A percentile compares a stretch with the other conserved stretches of the same genome.
These are phyloP conservation scores for Drosophila watanabei DNA, from an alignment of 1,140 invertebrate genomes.

Conservation along the genomic window DNA sequence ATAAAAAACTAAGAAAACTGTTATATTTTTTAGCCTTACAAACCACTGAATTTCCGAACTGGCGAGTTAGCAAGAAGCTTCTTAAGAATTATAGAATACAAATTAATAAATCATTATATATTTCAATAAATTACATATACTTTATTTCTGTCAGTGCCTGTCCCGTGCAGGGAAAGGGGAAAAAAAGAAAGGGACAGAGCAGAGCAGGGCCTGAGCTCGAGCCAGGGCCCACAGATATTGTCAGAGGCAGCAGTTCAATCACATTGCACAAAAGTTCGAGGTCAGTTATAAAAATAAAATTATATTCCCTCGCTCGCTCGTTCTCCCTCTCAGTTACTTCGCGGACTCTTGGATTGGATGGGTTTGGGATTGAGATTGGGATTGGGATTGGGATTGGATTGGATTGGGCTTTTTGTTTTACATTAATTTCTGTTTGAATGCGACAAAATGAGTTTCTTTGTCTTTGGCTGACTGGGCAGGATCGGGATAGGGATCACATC, in stretches of 20 bases:
- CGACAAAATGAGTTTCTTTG: constrained; percentile 80
- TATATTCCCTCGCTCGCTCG: constrained; percentile 36
- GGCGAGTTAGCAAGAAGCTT: neutral
- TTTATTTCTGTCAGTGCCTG: constrained; percentile 2
- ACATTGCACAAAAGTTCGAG: constrained; percentile 85
- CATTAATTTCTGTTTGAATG: constrained; percentile 76
- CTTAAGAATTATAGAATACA: too few species aligned
- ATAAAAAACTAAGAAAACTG: too few species aligned
- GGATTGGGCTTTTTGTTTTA: constrained; percentile 69
- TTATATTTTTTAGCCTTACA: neutral
- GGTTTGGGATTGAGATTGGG: constrained; percentile 25
- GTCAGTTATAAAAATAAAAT: constrained; percentile 84
- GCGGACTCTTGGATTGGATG: constrained; percentile 30
- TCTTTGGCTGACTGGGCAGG: constrained; percentile 67
- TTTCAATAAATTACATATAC: neutral
- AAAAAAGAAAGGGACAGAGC: constrained; percentile 12
- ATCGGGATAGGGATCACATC: constrained; percentile 41
- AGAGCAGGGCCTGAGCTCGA: constrained; percentile 16
- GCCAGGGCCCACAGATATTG: constrained; percentile 71
- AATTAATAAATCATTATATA: neutral
- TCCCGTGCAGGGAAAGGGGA: constrained; percentile 7
- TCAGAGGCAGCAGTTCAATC: constrained; percentile 68
- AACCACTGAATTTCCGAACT: neutral
- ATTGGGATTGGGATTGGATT: neutral
- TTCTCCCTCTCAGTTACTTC: neutral